Conservation (phyloP, 2,888 invertebrate species). For the Enchytraeus crypticus region DNA sequence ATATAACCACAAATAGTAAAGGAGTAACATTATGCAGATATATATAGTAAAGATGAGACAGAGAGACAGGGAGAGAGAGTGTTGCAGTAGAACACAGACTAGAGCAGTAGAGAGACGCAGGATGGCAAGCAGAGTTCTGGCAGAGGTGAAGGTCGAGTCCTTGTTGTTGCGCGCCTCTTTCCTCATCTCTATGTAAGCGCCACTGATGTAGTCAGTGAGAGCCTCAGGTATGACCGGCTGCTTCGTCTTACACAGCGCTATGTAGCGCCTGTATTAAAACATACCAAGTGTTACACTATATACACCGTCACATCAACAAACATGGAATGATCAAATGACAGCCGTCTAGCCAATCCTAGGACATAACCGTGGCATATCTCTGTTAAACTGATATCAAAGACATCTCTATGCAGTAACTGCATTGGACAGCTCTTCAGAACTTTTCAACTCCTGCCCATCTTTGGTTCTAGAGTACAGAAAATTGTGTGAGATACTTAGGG, state of each 20-base stretch:
- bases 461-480: too few species aligned
- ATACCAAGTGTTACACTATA: neutral
- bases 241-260: slow-evolving; percentile 79
- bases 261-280: slow-evolving; percentile 61
- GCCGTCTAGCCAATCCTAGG: too few species aligned
- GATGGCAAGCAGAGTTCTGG: slow-evolving; percentile 85
- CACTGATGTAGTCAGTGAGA: slow-evolving; percentile 78
- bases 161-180: slow-evolving; percentile 77
- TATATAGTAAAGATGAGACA: too few species aligned
- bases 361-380: too few species aligned
- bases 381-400: too few species aligned
- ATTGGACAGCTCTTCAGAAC: neutral
- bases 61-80: too few species aligned
- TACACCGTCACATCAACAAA: neutral
- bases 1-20: too few species aligned
- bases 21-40: too few species aligned
- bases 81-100: too few species aligned
- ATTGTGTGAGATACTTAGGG: too few species aligned
- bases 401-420: neutral
- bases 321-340: too few species aligned
- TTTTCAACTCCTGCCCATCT: too few species aligned
- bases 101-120: slow-evolving; percentile 84
- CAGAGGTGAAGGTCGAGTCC: slow-evolving; percentile 85
- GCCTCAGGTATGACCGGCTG: slow-evolving; percentile 75
- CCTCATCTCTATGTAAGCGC: slow-evolving; percentile 57